A percentile compares a stretch with the other conserved stretches of the same genome.
phyloP scores from a whole-genome alignment of 2,113 vertebrate genomes.

The Pangasianodon gigas region DNA sequence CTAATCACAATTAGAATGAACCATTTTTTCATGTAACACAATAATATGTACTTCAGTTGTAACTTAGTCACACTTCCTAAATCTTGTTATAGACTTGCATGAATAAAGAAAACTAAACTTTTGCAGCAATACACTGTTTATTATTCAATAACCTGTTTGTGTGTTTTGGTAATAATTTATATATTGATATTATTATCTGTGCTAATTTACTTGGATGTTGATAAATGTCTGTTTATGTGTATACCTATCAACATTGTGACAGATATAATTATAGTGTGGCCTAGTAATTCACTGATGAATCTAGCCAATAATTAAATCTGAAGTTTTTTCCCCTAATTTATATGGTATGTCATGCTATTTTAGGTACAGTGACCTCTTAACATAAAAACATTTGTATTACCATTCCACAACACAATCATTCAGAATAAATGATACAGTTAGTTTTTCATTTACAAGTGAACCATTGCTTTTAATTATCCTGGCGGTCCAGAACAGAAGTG shows the following conservation, averaged over 20 bases:
- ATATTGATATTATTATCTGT: neutral
- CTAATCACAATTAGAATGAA: neutral
- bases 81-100: neutral
- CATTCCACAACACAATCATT: neutral
- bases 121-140: neutral
- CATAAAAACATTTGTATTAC: neutral
- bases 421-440: constrained; percentile 13
- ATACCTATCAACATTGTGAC: neutral
- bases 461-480: constrained; percentile 46
- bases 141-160: neutral
- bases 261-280: neutral
- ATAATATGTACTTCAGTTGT: neutral
- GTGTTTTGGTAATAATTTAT: neutral
- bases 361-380: neutral
- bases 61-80: neutral
- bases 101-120: neutral
- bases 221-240: neutral
- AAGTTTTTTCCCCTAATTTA: neutral
- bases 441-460: constrained; percentile 29
- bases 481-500: constrained; percentile 31
- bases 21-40: neutral
- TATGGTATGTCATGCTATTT: constrained; percentile 9
- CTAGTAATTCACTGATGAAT: neutral
- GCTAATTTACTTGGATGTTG: neutral
- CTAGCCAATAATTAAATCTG: neutral